Evolutionary conservation across 2,113 vertebrate genomes (phyloP).

Genomic region (Mystacornis crossleyi): DNA sequence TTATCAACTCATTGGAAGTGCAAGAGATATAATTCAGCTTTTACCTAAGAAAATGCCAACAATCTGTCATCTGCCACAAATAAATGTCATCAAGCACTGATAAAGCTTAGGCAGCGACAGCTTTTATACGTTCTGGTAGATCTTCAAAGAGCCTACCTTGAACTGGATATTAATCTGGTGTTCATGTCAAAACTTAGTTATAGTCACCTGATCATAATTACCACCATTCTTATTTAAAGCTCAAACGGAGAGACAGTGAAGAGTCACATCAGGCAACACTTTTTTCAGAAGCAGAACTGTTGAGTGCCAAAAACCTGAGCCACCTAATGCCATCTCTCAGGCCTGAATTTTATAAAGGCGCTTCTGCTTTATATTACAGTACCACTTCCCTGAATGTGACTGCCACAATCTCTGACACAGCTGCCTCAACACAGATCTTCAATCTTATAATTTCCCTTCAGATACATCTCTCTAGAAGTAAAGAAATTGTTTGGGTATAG

Average conservation of each 20-base stretch:
- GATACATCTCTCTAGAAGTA: neutral
- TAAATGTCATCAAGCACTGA: neutral
- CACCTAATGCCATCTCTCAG: neutral
- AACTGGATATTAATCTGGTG: neutral
- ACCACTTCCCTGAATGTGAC: neutral
- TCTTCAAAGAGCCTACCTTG: neutral
- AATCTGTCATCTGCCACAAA: neutral
- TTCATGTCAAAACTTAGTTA: neutral
- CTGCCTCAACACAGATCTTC: neutral
- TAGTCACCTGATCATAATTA: neutral
- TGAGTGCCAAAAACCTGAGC: neutral
- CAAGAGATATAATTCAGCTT: neutral
- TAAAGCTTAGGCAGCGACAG: neutral
- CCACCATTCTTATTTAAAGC: neutral
- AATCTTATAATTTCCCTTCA: neutral
- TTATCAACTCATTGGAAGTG: neutral
- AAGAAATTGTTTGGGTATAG: rapidly evolving
- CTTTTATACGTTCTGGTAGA: neutral
- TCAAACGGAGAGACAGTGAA: neutral
- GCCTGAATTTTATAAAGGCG: neutral
- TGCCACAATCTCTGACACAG: neutral
- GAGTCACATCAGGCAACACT: neutral
- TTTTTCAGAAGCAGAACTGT: neutral
- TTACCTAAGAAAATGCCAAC: neutral
- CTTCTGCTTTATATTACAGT: neutral